phyloP scores from a whole-genome alignment of 2,888 invertebrate genomes.

The Mamestra brassicae region DNA sequence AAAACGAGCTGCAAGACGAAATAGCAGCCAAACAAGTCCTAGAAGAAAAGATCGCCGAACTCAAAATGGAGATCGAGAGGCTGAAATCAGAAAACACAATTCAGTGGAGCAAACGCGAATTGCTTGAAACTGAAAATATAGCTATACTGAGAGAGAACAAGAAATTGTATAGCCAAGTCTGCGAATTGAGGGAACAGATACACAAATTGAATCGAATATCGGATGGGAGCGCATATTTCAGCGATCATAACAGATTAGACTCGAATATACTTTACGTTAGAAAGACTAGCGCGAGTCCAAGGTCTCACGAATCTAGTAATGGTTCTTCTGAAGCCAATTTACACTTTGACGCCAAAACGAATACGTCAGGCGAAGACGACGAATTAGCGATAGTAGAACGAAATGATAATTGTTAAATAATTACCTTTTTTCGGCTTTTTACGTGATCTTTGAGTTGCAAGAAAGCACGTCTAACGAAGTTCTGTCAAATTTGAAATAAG shows the following conservation, averaged over 20 bases:
- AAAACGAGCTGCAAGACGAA: slow-evolving; percentile 88
- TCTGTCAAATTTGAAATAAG: slow-evolving; percentile 56
- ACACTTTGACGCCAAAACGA: slow-evolving; percentile 83
- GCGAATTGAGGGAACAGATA: slow-evolving; percentile 87
- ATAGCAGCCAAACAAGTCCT: slow-evolving; percentile 87
- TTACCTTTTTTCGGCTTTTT: slow-evolving; percentile 46
- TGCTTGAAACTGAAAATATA: slow-evolving; percentile 97
- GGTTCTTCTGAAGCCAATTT: slow-evolving; percentile 86
- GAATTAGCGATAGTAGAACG: slow-evolving; percentile 86
- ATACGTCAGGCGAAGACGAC: slow-evolving; percentile 87
- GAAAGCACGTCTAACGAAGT: slow-evolving; percentile 3
- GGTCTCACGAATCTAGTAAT: slow-evolving; percentile 87
- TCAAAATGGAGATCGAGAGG: slow-evolving; percentile 93
- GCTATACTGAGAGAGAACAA: slow-evolving; percentile 97
- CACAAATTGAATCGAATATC: slow-evolving; percentile 88
- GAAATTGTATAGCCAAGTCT: slow-evolving; percentile 92
- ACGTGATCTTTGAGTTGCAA: slow-evolving; percentile 18
- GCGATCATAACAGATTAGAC: slow-evolving; percentile 77
- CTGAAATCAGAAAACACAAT: slow-evolving; percentile 98
- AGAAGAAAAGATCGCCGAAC: slow-evolving; percentile 85
- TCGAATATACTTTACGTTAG: slow-evolving; percentile 85
- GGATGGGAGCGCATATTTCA: slow-evolving; percentile 82
- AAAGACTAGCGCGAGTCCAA: slow-evolving; percentile 84
- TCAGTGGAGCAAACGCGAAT: slow-evolving; percentile 98
- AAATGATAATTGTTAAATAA: slow-evolving; percentile 71